phyloP scores from a whole-genome alignment of 2,797 vertebrate genomes.

The Neoniphon sammara region DNA sequence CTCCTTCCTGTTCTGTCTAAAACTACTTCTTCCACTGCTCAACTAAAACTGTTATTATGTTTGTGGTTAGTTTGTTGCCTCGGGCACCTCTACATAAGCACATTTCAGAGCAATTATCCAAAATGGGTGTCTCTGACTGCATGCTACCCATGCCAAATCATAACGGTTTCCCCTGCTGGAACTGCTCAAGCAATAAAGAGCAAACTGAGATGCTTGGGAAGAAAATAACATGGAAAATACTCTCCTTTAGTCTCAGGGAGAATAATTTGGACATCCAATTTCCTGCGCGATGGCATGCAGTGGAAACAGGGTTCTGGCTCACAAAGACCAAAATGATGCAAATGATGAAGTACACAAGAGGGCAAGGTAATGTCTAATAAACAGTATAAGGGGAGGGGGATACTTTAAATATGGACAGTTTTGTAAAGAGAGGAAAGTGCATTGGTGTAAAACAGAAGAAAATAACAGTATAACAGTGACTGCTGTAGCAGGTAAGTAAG shows the following conservation, averaged over 20 bases:
- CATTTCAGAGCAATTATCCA: constrained; percentile 82
- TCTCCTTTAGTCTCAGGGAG: constrained; percentile 42
- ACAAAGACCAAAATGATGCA: constrained; percentile 15
- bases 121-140: constrained; percentile 77
- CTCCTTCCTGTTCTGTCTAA: constrained; percentile 37
- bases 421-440: constrained; percentile 29
- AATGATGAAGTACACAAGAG: constrained; percentile 17
- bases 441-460: neutral
- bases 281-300: constrained; percentile 30
- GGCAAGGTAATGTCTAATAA: constrained; percentile 26
- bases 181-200: constrained; percentile 74
- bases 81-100: constrained; percentile 75
- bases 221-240: constrained; percentile 47
- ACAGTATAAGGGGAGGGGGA: neutral
- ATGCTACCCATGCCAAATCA: constrained; percentile 74
- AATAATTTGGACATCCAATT: constrained; percentile 59
- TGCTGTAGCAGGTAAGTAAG: neutral
- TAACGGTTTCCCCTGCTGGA: constrained; percentile 67
- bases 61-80: constrained; percentile 75
- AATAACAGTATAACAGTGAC: constrained; percentile 1
- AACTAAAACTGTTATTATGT: constrained; percentile 76
- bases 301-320: constrained; percentile 28
- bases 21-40: constrained; percentile 59
- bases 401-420: neutral
- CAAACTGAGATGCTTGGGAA: constrained; percentile 71